phyloP scores from a whole-genome alignment of 2,888 invertebrate genomes.

The Leptopilina drosophilae region DNA sequence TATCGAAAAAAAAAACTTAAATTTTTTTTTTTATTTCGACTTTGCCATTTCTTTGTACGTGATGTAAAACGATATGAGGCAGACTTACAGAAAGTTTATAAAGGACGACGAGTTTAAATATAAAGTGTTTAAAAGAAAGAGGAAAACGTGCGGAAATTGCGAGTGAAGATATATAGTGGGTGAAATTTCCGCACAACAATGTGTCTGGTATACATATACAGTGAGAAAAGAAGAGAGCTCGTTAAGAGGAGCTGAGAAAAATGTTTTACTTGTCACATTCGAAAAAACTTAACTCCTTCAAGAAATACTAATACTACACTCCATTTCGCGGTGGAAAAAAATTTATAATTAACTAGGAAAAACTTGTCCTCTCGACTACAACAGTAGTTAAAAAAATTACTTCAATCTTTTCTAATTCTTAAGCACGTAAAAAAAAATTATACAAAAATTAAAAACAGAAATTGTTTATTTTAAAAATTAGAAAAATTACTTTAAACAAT shows the following conservation, averaged over 20 bases:
- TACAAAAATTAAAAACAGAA: too few relatives aligned
- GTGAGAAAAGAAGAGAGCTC: background rate
- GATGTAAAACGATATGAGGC: background rate
- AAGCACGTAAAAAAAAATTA: too few relatives aligned
- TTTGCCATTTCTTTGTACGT: background rate
- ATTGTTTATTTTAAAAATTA: too few relatives aligned
- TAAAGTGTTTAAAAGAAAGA: conserved; percentile 2
- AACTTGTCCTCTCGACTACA: too few relatives aligned
- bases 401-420: too few relatives aligned
- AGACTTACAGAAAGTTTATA: conserved; percentile 1
- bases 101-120: conserved; percentile 3
- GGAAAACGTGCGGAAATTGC: conserved; percentile 15
- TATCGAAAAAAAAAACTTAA: conserved; percentile 5
- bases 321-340: background rate
- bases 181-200: conserved; percentile 4
- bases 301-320: background rate
- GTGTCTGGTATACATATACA: background rate
- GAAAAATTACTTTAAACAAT: too few relatives aligned
- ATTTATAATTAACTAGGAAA: background rate
- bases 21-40: background rate
- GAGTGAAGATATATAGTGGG: conserved; percentile 12
- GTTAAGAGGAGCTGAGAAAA: conserved; percentile 7
- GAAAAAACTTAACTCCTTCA: background rate
- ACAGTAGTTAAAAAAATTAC: too few relatives aligned
- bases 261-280: conserved; percentile 19